Evolutionary conservation across 2,113 vertebrate genomes (phyloP), one percentile per base, ranked within the genome.

Genomic region (Cyprinodon tularosa): DNA sequence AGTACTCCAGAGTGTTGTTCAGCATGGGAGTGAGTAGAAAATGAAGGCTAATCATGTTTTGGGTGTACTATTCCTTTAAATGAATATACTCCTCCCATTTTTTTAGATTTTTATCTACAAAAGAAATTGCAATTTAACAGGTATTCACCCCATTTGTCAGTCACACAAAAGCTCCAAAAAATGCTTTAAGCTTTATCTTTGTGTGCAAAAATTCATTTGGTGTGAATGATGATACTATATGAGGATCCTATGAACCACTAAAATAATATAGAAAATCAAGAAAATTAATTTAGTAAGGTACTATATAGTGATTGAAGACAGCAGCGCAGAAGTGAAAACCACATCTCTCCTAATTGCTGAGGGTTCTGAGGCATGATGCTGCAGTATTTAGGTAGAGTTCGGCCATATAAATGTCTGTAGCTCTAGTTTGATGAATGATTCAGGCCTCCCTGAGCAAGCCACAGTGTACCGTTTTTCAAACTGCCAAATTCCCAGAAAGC

Each of bases 401-500:
- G 42, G 45, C 62, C 61, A 68, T 77, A 76, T 64, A 69, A 81
- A 82, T 72, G 29, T 47, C 77, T 68, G 17, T 48, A 45, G 17
- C 62, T 84, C 20, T 48, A 22, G 14, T 76, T 84, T 82, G 68
- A 85, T 72, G 66, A 80, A 80, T 82, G 81, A 86, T 68, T 81
- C 79, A 80, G 65, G 67, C 60, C 77, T 50, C 73, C 66, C 73
- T 62, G 60, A 65, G 45, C 70, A n/a, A 50, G 44, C 68, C 76
- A 39, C 74, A 57, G 42, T 12, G 8, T 37, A 47, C 22, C 74
- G 69, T 13, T 59, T 67, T 65, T 72, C 12, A 57, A 76, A 79
- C 66, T 59, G 68, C 73, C 57, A 63, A 61, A 84, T 73, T 47
- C 57, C 63, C 29, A 66, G 67, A 81, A 86, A 85, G 77, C 81